Conservation (phyloP, 2,113 vertebrate genomes). For the Xenus cinereus region DNA sequence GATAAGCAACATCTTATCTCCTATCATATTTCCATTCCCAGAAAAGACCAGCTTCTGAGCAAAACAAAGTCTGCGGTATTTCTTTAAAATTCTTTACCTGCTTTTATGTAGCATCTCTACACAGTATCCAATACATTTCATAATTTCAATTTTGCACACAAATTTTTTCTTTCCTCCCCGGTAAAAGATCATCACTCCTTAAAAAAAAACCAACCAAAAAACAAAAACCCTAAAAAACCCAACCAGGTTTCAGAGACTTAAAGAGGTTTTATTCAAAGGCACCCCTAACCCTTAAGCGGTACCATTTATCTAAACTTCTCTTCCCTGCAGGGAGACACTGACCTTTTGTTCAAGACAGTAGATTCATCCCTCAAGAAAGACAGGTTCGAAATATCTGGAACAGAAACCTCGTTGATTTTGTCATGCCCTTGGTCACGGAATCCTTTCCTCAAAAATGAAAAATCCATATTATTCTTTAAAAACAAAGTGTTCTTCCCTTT, state of each 20-base stretch:
- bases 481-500: not conserved
- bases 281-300: not conserved
- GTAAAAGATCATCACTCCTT: not conserved
- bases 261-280: not conserved
- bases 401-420: not conserved
- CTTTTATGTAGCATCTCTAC: not conserved
- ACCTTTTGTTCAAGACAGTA: slow-evolving; percentile 1
- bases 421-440: not conserved
- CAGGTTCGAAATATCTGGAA: not conserved
- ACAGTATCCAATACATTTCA: not conserved
- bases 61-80: not conserved
- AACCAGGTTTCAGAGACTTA: not conserved
- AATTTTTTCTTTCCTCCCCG: not conserved
- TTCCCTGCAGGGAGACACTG: not conserved
- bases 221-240: not conserved
- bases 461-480: not conserved
- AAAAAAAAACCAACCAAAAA: not conserved
- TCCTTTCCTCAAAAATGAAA: not conserved
- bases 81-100: not conserved
- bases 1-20: not conserved
- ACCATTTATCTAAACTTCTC: not conserved
- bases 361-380: not conserved
- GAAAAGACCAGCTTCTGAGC: not conserved
- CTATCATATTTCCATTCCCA: not conserved
- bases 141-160: not conserved